These are phyloP conservation scores for Rhadinocentrus ornatus DNA, from an alignment of 2,797 vertebrate species.

Conservation along the genomic window DNA sequence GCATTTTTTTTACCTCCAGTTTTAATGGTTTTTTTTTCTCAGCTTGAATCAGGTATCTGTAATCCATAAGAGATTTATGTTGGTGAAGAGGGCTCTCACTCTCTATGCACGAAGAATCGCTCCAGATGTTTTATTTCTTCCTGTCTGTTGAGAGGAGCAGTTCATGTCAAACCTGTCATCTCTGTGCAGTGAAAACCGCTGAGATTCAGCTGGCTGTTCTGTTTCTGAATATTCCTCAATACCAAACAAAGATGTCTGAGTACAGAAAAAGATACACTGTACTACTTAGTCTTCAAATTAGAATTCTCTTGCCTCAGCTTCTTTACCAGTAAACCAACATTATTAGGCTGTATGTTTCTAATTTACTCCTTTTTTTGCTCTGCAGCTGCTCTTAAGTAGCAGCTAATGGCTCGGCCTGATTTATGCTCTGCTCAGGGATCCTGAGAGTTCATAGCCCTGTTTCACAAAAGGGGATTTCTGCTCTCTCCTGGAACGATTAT, in stretches of 20 bases:
- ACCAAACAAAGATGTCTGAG: not conserved
- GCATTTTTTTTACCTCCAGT: not conserved
- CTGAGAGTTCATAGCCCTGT: conserved; percentile 50
- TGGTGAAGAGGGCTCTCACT: conserved; percentile 31
- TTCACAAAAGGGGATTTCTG: conserved; percentile 61
- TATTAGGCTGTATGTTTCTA: conserved; percentile 41
- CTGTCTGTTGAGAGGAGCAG: conserved; percentile 27
- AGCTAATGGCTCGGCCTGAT: conserved; percentile 70
- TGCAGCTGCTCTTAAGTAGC: conserved; percentile 64
- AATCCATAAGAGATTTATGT: conserved; percentile 61
- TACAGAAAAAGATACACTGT: not conserved
- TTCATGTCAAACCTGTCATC: conserved; percentile 32
- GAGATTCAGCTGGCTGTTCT: conserved; percentile 18
- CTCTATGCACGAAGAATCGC: conserved; percentile 22
- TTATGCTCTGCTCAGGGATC: conserved; percentile 60
- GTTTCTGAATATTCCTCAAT: conserved; percentile 21
- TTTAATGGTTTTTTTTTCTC: conserved; percentile 23
- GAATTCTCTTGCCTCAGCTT: conserved; percentile 40
- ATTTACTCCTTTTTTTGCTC: conserved; percentile 48
- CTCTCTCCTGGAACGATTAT: conserved; percentile 44
- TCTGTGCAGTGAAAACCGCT: conserved; percentile 10
- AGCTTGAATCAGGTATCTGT: conserved; percentile 33
- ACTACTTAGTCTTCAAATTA: conserved; percentile 15
- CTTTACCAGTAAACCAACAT: conserved; percentile 33
- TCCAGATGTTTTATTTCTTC: conserved; percentile 55